A percentile compares a stretch with the other conserved stretches of the same genome.
Evolutionary conservation across 2,888 invertebrate genomes (phyloP).

Genomic region (Eurytoma adleriae): DNA sequence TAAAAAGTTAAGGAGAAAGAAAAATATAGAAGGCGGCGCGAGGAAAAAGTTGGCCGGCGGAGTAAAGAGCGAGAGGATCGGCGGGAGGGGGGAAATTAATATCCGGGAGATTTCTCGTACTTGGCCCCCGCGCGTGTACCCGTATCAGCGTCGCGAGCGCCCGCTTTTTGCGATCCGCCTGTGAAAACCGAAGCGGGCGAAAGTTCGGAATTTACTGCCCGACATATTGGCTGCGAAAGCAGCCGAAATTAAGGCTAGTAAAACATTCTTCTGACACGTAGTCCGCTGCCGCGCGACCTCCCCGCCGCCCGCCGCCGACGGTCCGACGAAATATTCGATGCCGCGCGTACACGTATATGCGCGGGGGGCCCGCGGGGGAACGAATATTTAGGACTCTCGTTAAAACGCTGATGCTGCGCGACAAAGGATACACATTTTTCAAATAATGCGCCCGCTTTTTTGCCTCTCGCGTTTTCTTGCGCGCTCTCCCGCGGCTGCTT

Average conservation of each 20-base stretch:
- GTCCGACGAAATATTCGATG: constrained; percentile 56
- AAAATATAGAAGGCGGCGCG: constrained; percentile 45
- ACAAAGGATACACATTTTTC: constrained; percentile 57
- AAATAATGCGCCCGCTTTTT: constrained; percentile 46
- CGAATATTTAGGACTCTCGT: constrained; percentile 59
- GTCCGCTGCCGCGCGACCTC: constrained; percentile 44
- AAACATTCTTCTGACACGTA: constrained; percentile 72
- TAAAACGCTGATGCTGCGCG: constrained; percentile 56
- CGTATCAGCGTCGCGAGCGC: constrained; percentile 57
- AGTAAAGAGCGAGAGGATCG: background rate
- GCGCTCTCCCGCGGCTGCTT: constrained; percentile 10
- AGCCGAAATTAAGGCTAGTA: constrained; percentile 75
- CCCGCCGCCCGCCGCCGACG: constrained; percentile 38
- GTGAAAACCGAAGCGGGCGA: constrained; percentile 64
- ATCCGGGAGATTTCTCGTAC: constrained; percentile 56
- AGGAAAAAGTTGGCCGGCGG: constrained; percentile 41
- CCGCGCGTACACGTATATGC: constrained; percentile 6
- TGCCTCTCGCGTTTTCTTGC: background rate
- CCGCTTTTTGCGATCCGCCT: constrained; percentile 59
- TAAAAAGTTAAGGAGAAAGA: constrained; percentile 55
- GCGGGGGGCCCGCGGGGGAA: constrained; percentile 23
- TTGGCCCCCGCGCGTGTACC: constrained; percentile 25
- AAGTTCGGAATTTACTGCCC: constrained; percentile 73
- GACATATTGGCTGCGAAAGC: constrained; percentile 74
- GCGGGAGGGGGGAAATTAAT: constrained; percentile 55